Evolutionary conservation across 2,888 invertebrate genomes (phyloP).

Genomic region (Papilio elwesi): DNA sequence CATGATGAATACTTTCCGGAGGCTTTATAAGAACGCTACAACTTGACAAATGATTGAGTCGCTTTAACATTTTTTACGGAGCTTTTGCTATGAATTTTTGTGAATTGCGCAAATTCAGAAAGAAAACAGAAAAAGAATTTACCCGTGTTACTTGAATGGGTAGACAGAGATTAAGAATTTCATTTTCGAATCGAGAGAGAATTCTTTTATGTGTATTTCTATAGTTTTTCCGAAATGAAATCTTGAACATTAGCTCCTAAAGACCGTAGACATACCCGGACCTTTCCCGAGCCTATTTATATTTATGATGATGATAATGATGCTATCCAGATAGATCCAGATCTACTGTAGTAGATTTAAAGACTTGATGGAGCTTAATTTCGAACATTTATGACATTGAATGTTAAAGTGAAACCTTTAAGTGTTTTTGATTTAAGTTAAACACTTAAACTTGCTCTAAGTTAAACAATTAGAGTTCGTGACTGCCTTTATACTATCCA

Average conservation of each 20-base stretch:
- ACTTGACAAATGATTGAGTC: slow-evolving; percentile 18
- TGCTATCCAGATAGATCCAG: too few species aligned
- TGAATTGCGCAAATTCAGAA: background rate
- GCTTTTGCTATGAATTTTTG: background rate
- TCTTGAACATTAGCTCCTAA: too few species aligned
- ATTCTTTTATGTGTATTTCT: background rate
- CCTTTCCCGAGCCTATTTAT: too few species aligned
- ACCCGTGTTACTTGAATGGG: background rate
- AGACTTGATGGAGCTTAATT: background rate
- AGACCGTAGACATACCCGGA: too few species aligned
- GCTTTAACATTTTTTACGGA: slow-evolving; percentile 1
- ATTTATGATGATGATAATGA: too few species aligned
- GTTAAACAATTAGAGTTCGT: slow-evolving; percentile 22
- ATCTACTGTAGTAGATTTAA: too few species aligned
- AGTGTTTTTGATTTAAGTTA: slow-evolving; percentile 1
- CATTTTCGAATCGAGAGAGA: background rate
- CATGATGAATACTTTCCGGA: slow-evolving; percentile 29
- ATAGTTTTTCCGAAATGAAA: background rate
- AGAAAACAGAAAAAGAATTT: background rate
- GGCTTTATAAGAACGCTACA: slow-evolving; percentile 16
- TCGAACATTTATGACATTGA: background rate
- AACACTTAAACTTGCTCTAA: slow-evolving; percentile 15
- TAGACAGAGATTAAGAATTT: background rate
- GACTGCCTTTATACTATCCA: slow-evolving; percentile 17
- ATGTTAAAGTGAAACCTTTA: background rate